A percentile compares a stretch with the other conserved stretches of the same genome.
phyloP scores from a whole-genome alignment of 2,113 vertebrate genomes.

The Podarcis cretensis region DNA sequence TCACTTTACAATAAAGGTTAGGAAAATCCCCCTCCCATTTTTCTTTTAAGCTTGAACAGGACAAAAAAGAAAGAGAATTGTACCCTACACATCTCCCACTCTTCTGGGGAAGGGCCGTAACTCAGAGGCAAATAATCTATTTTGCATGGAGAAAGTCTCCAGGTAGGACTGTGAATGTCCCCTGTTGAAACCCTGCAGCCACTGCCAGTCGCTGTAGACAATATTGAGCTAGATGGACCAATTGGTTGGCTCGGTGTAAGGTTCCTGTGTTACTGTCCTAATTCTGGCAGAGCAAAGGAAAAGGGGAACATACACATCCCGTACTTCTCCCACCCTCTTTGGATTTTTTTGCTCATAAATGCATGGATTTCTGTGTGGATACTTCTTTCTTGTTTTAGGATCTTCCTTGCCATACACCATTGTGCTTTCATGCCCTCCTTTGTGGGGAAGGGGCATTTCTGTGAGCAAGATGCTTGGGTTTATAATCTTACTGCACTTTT shows the following conservation, averaged over 20 bases:
- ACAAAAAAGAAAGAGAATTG: too few relatives aligned
- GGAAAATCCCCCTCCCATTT: background rate
- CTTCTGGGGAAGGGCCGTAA: too few relatives aligned
- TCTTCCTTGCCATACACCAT: background rate
- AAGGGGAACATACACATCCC: background rate
- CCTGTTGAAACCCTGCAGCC: too few relatives aligned
- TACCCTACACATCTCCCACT: too few relatives aligned
- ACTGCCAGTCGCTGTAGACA: too few relatives aligned
- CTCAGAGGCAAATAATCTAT: too few relatives aligned
- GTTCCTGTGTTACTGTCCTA: background rate
- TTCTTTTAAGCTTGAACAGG: too few relatives aligned
- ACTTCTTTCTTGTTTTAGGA: background rate
- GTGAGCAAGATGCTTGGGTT: background rate
- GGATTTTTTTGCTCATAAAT: background rate
- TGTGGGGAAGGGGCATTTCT: background rate
- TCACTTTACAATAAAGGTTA: background rate
- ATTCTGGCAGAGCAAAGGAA: background rate
- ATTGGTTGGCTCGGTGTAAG: background rate
- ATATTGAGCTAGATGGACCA: too few relatives aligned
- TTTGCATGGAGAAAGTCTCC: too few relatives aligned
- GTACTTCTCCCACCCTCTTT: background rate
- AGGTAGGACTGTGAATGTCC: too few relatives aligned
- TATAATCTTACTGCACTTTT: background rate
- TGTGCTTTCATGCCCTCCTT: background rate
- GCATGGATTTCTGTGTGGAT: background rate